These are phyloP conservation scores for Drosophila gunungcola DNA, from an alignment of 1,140 invertebrate genomes.

Conservation along the genomic window DNA sequence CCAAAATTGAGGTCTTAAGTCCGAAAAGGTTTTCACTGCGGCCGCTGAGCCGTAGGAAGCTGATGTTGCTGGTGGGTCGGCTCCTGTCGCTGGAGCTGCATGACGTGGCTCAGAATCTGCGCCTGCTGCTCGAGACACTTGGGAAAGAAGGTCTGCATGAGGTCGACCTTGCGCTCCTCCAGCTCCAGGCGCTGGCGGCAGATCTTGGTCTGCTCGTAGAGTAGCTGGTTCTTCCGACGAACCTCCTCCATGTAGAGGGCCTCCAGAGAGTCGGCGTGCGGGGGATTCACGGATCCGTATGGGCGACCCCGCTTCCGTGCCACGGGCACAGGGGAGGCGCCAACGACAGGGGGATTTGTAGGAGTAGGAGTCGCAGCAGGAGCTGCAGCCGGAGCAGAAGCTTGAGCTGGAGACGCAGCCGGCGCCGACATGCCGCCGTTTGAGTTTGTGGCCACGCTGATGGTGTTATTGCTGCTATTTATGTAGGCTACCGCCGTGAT, in stretches of 20 bases:
- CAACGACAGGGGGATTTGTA: not conserved
- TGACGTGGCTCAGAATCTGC: conserved; percentile 54
- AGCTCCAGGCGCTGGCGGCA: conserved; percentile 64
- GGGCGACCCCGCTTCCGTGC: conserved; percentile 68
- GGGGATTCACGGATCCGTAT: conserved; percentile 55
- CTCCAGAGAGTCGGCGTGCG: conserved; percentile 61
- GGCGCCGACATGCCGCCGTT: conserved; percentile 35
- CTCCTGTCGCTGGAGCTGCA: conserved; percentile 42
- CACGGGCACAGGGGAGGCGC: conserved; percentile 29
- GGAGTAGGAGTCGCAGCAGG: conserved; percentile 14
- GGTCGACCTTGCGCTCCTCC: conserved; percentile 70
- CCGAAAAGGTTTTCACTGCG: conserved; percentile 33
- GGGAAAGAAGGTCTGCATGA: conserved; percentile 74
- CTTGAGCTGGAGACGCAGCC: conserved; percentile 18
- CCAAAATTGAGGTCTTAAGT: conserved; percentile 11
- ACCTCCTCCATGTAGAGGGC: conserved; percentile 70
- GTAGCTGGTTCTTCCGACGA: conserved; percentile 69
- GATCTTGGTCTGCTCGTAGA: conserved; percentile 74
- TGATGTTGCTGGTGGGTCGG: conserved; percentile 7
- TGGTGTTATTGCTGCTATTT: conserved; percentile 69
- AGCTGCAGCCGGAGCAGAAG: conserved; percentile 2
- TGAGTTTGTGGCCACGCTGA: conserved; percentile 66
- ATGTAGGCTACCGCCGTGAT: conserved; percentile 72
- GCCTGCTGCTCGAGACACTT: conserved; percentile 75
- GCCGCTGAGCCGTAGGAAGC: conserved; percentile 9